A percentile compares a stretch with the other conserved stretches of the same genome.
phyloP scores from a whole-genome alignment of 2,113 vertebrate genomes.

The Lethenteron camtschaticum region DNA sequence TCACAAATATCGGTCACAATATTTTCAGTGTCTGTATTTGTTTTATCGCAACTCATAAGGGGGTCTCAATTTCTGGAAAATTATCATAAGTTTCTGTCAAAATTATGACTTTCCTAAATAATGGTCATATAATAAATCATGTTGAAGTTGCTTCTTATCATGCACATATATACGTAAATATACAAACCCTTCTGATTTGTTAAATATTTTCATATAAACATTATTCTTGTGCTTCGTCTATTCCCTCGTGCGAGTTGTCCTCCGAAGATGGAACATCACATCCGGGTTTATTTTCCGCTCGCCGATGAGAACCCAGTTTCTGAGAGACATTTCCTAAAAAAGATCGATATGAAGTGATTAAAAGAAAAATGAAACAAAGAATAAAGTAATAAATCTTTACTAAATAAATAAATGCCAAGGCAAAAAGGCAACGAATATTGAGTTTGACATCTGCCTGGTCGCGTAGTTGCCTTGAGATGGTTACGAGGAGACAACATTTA shows the following conservation, averaged over 20 bases:
- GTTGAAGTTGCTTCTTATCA: too few relatives aligned
- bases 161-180: background rate
- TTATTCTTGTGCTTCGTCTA: background rate
- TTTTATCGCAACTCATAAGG: too few relatives aligned
- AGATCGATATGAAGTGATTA: constrained; percentile 6
- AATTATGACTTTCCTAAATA: too few relatives aligned
- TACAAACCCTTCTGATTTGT: background rate
- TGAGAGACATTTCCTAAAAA: background rate
- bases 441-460: too few relatives aligned
- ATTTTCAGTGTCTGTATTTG: too few relatives aligned
- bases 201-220: background rate
- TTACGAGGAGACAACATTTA: too few relatives aligned
- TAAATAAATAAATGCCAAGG: background rate
- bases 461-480: too few relatives aligned
- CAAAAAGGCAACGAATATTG: background rate
- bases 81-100: too few relatives aligned
- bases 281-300: background rate
- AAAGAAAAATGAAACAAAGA: background rate
- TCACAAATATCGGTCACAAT: too few relatives aligned
- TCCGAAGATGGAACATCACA: background rate
- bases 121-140: too few relatives aligned
- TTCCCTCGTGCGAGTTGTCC: too few relatives aligned
- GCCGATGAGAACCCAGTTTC: background rate
- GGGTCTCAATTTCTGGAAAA: too few relatives aligned
- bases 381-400: background rate